Base-by-base conservation (phyloP, 2,113 vertebrate species). In the Callaeas wilsoni region DNA sequence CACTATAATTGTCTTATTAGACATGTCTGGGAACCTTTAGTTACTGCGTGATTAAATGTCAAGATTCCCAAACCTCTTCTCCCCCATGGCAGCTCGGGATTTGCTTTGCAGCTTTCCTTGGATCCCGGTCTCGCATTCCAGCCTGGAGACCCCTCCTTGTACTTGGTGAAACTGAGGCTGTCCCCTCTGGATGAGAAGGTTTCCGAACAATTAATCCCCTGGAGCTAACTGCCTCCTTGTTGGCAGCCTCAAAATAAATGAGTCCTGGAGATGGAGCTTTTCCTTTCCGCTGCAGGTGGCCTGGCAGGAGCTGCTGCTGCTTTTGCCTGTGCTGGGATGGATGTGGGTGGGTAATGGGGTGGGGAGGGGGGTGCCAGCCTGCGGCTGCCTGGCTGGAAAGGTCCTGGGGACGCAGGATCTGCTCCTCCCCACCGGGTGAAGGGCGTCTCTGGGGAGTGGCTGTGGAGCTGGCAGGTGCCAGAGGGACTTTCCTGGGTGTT, bases 1-100 rank as follows among this genome's bases (percentile, higher is more conserved):
- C 84, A 65, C 85, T 92, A 10, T 97, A 96, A 95, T 95, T 95
- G 94, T 97, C 96, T 90, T 87, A 84, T 96, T 95, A 95, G 91
- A 75, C 59, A 8, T 90, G 70, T 94, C 95, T 93, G 77, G 84
- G 83, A 97, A 94, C 90, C 95, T 97, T 95, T 92, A 41, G 67
- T 87, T 93, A 50, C 73, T 23, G 65, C 1, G 2, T 89, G 95
- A 92, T 94, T 89, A 93, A 95, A 94, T 89, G 90, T 95, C 87
- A 89, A n/a, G 91, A 52, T 95, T 95, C 83, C 84, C 88, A 82
- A 94, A 75, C 80, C 73, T 62, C 46, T 87, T 82, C 44, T 69
- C 35, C 33, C 46, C 2, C 3, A 1, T 1, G 6, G 65, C 12
- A 47, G 60, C 50, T 67, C 0, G 12, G 62, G 69, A 29, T 91